Evolutionary conservation across 2,113 vertebrate genomes (phyloP).

Genomic region (Gobio gobio): DNA sequence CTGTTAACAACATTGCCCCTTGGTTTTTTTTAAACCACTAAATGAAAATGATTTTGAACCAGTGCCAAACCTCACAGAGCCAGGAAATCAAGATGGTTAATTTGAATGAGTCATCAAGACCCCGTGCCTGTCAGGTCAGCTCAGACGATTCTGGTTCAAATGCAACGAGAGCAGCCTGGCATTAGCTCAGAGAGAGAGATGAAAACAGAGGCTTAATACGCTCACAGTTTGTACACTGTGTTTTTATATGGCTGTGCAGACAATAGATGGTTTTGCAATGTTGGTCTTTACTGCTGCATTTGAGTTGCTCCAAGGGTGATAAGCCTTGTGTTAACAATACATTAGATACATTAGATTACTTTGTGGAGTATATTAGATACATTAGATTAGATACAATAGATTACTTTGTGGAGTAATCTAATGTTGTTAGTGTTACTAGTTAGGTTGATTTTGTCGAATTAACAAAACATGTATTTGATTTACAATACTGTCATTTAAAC

Average conservation of each 20-base stretch:
- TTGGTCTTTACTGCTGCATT: not conserved
- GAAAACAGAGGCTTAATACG: not conserved
- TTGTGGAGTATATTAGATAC: no score
- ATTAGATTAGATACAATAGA: no score
- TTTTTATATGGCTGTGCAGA: not conserved
- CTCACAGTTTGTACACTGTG: slow-evolving; percentile 10
- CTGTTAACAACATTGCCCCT: slow-evolving; percentile 19
- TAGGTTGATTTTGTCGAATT: no score
- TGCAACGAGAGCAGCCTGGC: not conserved
- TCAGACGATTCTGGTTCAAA: slow-evolving; percentile 7
- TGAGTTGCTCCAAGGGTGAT: not conserved
- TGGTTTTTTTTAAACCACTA: not conserved
- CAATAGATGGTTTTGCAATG: slow-evolving; percentile 2
- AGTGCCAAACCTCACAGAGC: not conserved
- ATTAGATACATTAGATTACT: no score
- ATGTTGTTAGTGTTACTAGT: no score
- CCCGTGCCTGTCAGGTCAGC: not conserved
- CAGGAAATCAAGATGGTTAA: slow-evolving; percentile 15
- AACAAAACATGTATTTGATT: no score
- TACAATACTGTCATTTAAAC: no score
- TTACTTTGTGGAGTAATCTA: no score
- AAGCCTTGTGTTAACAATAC: not conserved
- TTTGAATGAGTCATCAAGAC: slow-evolving; percentile 21
- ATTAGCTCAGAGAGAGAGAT: not conserved
- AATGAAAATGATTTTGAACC: not conserved